Percentiles rank a stretch among this genome's conserved stretches.
phyloP scores from a whole-genome alignment of 2,113 vertebrate species.

The Sylvia atricapilla region DNA sequence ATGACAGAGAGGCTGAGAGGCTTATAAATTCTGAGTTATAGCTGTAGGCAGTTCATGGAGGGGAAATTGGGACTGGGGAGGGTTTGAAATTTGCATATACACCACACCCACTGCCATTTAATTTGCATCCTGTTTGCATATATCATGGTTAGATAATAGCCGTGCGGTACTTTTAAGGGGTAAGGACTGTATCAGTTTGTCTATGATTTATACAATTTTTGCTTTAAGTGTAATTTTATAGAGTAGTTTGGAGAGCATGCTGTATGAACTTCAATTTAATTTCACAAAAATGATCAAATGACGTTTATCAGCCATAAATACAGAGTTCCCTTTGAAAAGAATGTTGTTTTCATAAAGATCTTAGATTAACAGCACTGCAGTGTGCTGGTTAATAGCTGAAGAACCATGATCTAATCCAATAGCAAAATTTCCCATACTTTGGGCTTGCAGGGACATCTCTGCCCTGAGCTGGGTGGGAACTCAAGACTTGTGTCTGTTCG shows the following conservation, averaged over 20 bases:
- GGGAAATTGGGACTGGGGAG: constrained; percentile 36
- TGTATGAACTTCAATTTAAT: constrained; percentile 16
- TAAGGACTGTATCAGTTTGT: not conserved
- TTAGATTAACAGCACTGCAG: not conserved
- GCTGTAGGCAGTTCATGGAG: constrained; percentile 57
- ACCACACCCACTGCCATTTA: constrained; percentile 42
- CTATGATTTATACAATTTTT: constrained; percentile 33
- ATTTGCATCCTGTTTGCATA: constrained; percentile 54
- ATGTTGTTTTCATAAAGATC: not conserved
- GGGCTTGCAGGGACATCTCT: not conserved
- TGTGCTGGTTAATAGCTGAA: not conserved
- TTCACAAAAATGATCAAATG: constrained; percentile 18
- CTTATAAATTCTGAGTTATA: constrained; percentile 55
- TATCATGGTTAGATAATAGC: constrained; percentile 1
- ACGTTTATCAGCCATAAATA: constrained; percentile 33
- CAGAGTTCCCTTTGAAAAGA: not conserved
- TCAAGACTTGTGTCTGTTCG: not conserved
- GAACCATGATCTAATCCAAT: not conserved
- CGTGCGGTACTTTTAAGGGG: not conserved
- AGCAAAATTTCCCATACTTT: not conserved
- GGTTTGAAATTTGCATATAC: constrained; percentile 33
- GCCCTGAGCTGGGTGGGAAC: not conserved
- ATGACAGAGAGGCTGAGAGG: constrained; percentile 21
- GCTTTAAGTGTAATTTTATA: constrained; percentile 20
- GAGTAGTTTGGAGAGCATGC: not conserved